phyloP scores from a whole-genome alignment of 2,888 invertebrate genomes.

The Chrysomela aeneicollis region DNA sequence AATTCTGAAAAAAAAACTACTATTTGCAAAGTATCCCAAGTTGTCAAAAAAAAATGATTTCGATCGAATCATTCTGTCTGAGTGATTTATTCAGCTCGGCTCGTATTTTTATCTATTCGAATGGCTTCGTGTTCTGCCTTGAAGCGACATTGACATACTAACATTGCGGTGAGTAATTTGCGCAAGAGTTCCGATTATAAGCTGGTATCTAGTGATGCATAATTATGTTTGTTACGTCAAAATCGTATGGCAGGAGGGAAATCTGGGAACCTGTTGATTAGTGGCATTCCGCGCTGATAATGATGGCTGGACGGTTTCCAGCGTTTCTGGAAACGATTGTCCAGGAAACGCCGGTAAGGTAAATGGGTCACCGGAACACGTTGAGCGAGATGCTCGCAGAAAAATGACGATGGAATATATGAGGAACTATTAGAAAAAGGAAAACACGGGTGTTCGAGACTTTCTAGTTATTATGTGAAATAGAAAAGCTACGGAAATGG shows the following conservation, averaged over 20 bases:
- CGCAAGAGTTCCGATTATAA: slow-evolving; percentile 19
- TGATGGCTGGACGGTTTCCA: not conserved
- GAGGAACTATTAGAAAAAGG: too few species aligned
- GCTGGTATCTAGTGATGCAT: not conserved
- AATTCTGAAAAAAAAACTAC: too few species aligned
- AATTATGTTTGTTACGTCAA: too few species aligned
- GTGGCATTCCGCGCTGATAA: not conserved
- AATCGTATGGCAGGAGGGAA: not conserved
- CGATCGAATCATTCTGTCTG: too few species aligned
- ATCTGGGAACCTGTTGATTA: not conserved
- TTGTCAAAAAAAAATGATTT: too few species aligned
- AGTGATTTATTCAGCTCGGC: not conserved
- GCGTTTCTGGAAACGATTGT: not conserved
- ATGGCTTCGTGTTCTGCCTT: slow-evolving; percentile 37
- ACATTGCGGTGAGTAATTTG: slow-evolving; percentile 44
- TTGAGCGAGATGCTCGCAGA: too few species aligned
- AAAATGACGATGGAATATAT: too few species aligned
- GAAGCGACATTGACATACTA: slow-evolving; percentile 50
- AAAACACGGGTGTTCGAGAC: too few species aligned
- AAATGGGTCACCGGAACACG: not conserved
- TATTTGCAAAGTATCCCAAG: too few species aligned
- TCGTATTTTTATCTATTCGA: slow-evolving; percentile 28
- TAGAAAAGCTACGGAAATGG: too few species aligned
- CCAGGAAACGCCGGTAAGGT: not conserved
- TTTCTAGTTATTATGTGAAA: too few species aligned